Percentiles rank a stretch among this genome's conserved stretches.
Conservation (phyloP, 2,888 invertebrate genomes). For the Mystacides longicornis region DNA sequence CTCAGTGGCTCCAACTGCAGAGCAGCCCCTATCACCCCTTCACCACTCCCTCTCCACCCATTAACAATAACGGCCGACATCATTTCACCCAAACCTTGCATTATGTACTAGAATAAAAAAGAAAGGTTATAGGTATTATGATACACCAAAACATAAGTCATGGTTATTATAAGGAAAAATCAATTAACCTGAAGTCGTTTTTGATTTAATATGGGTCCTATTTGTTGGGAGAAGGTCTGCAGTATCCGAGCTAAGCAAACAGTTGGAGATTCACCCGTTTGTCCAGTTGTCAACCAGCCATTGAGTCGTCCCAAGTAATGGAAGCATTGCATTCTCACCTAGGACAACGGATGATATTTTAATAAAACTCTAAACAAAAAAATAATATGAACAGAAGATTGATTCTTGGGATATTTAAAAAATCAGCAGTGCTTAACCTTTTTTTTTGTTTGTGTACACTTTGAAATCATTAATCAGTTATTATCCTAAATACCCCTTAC, state of each 20-base stretch:
- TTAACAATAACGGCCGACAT: slow-evolving; percentile 59
- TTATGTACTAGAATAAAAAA: slow-evolving; percentile 64
- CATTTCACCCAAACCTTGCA: slow-evolving; percentile 82
- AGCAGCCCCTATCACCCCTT: slow-evolving; percentile 22
- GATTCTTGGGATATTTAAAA: too few species aligned
- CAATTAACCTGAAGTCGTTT: slow-evolving; percentile 64
- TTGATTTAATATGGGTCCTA: slow-evolving; percentile 67
- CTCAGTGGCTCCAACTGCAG: slow-evolving; percentile 36
- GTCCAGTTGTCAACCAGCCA: slow-evolving; percentile 33
- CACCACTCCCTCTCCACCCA: slow-evolving; percentile 25
- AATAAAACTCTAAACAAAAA: too few species aligned
- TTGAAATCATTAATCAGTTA: too few species aligned
- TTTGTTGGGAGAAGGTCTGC: slow-evolving; percentile 67
- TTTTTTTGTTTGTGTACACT: too few species aligned
- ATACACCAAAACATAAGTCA: background rate
- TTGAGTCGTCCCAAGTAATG: slow-evolving; percentile 62
- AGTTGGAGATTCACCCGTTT: slow-evolving; percentile 56
- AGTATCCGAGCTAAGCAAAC: slow-evolving; percentile 72
- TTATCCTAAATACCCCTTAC: too few species aligned
- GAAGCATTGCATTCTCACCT: slow-evolving; percentile 91
- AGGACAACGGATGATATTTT: too few species aligned
- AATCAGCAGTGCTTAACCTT: too few species aligned
- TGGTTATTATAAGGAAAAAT: background rate
- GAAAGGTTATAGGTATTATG: too few species aligned
- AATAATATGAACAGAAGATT: too few species aligned